Evolutionary conservation across 2,888 invertebrate species (phyloP), one percentile per base, ranked within the genome.

Genomic region (Torymus auratus): DNA sequence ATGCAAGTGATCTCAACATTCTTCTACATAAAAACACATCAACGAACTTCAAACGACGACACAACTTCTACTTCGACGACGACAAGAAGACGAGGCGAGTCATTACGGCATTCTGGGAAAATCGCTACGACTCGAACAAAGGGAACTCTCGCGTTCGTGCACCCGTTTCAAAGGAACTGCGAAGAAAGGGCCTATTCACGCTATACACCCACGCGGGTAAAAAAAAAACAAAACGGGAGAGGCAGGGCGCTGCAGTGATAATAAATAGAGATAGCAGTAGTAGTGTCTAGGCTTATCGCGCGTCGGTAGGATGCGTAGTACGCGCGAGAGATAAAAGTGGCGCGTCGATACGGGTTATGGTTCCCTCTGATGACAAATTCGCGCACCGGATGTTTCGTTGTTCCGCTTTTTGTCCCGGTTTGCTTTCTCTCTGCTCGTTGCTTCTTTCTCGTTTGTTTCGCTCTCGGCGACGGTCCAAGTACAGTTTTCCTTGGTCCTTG

Each of bases 301-400:
- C 15, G 56, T 70, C 64, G 56, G 28, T 10, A 23, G 15, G 14
- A 50, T 52, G 14, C 53, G 60, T 67, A 17, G 71, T 17, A 55
- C n/a, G 41, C n/a, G 60, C 53, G 15, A 13, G 14, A 58, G 78
- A 78, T 78, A 78, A 78, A 71, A 71, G 78, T 82, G 80, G 81
- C 79, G 78, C 75, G 80, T 83, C 83, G 83, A 84, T 78, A 62
- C 20, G 20, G 20, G 20, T 20, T 20, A 20, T 20, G 71, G 78
- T 82, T 78, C 70, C 50, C 67, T 68, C 68, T 20, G 81, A 84
- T 82, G 84, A 84, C 83, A 84, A 83, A 84, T 83, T 83, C 82
- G 69, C 73, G 77, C 20, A 1, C 55, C 68, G 12, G 50, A 28
- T 20, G 14, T 64, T 5, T 20, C 61, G 14, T 71, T 50, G 52